Evolutionary conservation across 2,797 vertebrate genomes (phyloP).

Genomic region (Anisognathus igniventris): DNA sequence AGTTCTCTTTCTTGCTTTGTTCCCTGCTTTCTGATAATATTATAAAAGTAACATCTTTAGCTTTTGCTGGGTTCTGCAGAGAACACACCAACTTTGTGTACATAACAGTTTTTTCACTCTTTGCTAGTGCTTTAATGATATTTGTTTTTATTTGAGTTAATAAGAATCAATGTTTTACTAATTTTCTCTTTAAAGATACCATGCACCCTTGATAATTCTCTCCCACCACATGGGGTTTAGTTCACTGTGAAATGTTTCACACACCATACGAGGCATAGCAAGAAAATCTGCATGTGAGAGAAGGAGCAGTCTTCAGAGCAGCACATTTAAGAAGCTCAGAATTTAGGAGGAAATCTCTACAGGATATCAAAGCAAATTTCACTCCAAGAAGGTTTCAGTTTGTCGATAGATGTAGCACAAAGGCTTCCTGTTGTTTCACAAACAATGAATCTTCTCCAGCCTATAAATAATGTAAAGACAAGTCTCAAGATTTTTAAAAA

Average conservation of each 20-base stretch:
- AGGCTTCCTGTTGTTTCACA: constrained; percentile 42
- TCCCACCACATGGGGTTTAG: neutral
- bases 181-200: constrained; percentile 28
- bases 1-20: neutral
- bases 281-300: neutral
- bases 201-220: neutral
- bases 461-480: constrained; percentile 65
- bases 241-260: neutral
- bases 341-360: neutral
- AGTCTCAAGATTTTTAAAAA: constrained; percentile 34
- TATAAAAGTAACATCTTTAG: neutral
- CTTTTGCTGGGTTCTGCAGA: neutral
- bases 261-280: rapidly evolving
- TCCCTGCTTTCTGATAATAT: neutral
- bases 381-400: constrained; percentile 3
- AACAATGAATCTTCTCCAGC: constrained; percentile 53
- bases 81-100: neutral
- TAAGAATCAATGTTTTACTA: constrained; percentile 13
- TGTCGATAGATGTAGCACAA: neutral
- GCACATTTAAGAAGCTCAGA: neutral
- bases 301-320: neutral
- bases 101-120: neutral
- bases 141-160: constrained; percentile 11
- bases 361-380: constrained; percentile 42
- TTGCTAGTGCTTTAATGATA: neutral